A percentile compares a stretch with the other conserved stretches of the same genome.
Evolutionary conservation across 2,888 invertebrate genomes (phyloP).

Genomic region (Encarsia formosa): DNA sequence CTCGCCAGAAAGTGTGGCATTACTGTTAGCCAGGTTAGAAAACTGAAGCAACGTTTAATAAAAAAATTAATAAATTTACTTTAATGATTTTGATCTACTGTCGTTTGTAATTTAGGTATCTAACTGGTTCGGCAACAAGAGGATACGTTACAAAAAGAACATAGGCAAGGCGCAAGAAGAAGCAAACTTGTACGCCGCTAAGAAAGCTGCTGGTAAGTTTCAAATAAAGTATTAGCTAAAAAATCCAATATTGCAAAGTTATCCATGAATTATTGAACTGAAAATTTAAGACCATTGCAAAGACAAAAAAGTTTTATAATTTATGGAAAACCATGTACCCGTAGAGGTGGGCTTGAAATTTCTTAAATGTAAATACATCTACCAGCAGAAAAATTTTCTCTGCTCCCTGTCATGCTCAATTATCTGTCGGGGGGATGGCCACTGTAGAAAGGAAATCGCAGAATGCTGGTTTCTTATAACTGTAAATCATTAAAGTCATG

Average conservation of each 20-base stretch:
- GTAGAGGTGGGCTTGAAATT: too few relatives aligned
- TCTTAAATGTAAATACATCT: too few relatives aligned
- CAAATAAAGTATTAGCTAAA: conserved; percentile 3
- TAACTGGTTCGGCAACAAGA: conserved; percentile 99
- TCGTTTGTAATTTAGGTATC: conserved; percentile 63
- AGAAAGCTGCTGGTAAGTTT: conserved; percentile 84
- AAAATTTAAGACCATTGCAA: too few relatives aligned
- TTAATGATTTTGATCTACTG: background rate
- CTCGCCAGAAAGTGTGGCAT: conserved; percentile 98
- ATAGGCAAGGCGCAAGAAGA: conserved; percentile 99
- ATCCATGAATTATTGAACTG: too few relatives aligned
- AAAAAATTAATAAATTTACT: background rate
- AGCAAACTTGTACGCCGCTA: conserved; percentile 97
- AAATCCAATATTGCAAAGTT: too few relatives aligned
- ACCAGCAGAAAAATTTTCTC: conserved; percentile 7
- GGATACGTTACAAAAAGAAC: conserved; percentile 99
- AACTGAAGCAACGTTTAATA: too few relatives aligned
- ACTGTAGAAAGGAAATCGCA: conserved; percentile 20
- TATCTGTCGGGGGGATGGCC: conserved; percentile 13
- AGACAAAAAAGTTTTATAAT: too few relatives aligned
- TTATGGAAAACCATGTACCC: too few relatives aligned
- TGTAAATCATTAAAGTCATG: conserved; percentile 45
- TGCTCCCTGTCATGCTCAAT: conserved; percentile 11
- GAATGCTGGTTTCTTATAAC: conserved; percentile 38
- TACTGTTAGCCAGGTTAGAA: conserved; percentile 93